These are phyloP conservation scores for Hydra vulgaris DNA, from an alignment of 30 jellyfish, hydroid and myxozoan species.

Conservation along the genomic window DNA sequence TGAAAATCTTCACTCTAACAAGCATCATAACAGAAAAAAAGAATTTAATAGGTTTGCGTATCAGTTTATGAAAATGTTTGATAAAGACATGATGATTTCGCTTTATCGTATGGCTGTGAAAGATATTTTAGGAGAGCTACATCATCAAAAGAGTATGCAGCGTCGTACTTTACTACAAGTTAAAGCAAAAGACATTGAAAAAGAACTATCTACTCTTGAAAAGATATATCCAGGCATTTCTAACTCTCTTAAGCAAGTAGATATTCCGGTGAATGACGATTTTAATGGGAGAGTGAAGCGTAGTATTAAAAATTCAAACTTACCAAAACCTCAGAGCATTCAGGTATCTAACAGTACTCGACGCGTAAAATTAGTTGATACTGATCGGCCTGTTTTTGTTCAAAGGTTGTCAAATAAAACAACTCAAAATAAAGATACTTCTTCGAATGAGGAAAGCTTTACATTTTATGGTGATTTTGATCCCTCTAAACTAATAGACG, in stretches of 20 bases:
- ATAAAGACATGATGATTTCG: conserved; percentile 94
- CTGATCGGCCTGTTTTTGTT: conserved; percentile 15
- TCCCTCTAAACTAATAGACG: conserved; percentile 33
- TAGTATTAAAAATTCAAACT: not conserved
- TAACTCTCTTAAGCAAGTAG: conserved; percentile 3
- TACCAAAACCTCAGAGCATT: not conserved
- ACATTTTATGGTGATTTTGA: conserved; percentile 35
- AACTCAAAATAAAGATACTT: not conserved
- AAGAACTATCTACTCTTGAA: conserved; percentile 54
- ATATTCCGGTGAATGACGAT: not conserved
- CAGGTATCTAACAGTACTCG: conserved; percentile 20
- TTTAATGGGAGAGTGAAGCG: not conserved
- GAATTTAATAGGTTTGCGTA: conserved; percentile 37
- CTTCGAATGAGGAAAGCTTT: not conserved
- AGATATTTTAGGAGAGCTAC: conserved; percentile 73
- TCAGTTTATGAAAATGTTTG: conserved; percentile 60
- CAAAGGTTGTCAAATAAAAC: not conserved
- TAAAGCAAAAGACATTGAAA: conserved; percentile 37
- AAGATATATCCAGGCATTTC: conserved; percentile 74
- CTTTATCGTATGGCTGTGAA: conserved; percentile 79
- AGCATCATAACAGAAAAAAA: conserved; percentile 23
- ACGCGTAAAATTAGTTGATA: conserved; percentile 29
- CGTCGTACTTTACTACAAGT: conserved; percentile 28
- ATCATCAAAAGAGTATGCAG: conserved; percentile 12
- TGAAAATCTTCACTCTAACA: conserved; percentile 10